A percentile compares a stretch with the other conserved stretches of the same genome.
Conservation (phyloP, 2,113 vertebrate genomes). For the Regulus satrapa region DNA sequence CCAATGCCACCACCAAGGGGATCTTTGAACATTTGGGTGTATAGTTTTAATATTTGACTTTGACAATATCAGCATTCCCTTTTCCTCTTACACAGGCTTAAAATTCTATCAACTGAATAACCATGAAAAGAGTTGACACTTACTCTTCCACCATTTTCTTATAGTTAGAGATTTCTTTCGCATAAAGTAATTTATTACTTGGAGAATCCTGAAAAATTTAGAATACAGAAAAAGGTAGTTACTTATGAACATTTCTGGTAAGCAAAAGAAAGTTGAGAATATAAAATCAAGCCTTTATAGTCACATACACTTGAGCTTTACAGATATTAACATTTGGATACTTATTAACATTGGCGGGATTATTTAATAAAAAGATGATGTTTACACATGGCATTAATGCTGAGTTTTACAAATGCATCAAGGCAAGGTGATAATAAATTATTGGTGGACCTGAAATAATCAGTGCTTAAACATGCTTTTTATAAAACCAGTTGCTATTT, state of each 20-base stretch:
- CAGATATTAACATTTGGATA: neutral
- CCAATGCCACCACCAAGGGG: neutral
- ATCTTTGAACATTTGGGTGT: neutral
- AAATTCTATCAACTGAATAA: neutral
- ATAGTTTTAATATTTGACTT: neutral
- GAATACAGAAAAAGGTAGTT: neutral
- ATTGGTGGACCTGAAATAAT: neutral
- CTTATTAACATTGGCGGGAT: neutral
- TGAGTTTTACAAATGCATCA: neutral
- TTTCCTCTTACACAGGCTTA: neutral
- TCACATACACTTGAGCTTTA: neutral
- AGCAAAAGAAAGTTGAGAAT: neutral
- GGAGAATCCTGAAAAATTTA: conserved; percentile 86
- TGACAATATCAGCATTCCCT: neutral
- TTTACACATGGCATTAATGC: neutral
- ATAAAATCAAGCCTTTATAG: neutral
- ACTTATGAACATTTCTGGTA: neutral
- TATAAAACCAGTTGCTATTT: neutral
- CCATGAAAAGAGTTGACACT: conserved; percentile 62
- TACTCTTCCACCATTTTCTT: conserved; percentile 99
- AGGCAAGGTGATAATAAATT: neutral
- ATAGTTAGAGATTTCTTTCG: conserved; percentile 97
- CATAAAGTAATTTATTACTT: conserved; percentile 98
- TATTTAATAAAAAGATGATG: neutral
- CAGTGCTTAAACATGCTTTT: neutral